These are phyloP conservation scores for Dicranocentrus wangi DNA, from an alignment of 2,888 invertebrate genomes.

Conservation along the genomic window DNA sequence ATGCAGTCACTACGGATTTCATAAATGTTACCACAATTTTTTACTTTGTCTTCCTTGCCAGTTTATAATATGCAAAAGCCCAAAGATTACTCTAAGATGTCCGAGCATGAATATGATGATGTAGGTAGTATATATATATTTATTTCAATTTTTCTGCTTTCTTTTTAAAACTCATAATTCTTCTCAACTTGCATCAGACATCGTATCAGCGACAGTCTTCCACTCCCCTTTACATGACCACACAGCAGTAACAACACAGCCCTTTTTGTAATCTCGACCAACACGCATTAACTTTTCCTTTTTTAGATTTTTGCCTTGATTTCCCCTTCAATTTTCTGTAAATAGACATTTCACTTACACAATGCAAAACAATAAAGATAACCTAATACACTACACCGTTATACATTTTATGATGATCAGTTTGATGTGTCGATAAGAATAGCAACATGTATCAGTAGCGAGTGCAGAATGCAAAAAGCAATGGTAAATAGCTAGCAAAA, in stretches of 20 bases:
- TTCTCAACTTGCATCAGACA: constrained; percentile 15
- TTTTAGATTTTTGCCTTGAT: constrained; percentile 49
- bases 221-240: constrained; percentile 27
- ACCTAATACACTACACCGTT: background rate
- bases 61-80: too few species aligned
- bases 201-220: constrained; percentile 24
- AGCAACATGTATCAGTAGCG: background rate
- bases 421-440: background rate
- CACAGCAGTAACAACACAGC: background rate
- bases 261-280: constrained; percentile 2
- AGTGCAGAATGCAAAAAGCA: background rate
- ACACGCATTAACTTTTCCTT: constrained; percentile 41
- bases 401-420: constrained; percentile 10
- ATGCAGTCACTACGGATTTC: background rate
- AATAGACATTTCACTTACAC: constrained; percentile 31
- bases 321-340: constrained; percentile 35
- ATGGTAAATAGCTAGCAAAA: background rate
- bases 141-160: constrained; percentile 27
- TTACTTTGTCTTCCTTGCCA: background rate
- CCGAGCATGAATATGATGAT: too few species aligned
- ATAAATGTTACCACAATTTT: background rate
- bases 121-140: too few species aligned
- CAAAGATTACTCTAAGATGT: too few species aligned
- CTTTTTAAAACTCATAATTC: constrained; percentile 25
- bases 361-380: background rate